These are phyloP conservation scores for Promerops cafer DNA, from an alignment of 2,113 vertebrate species.

Conservation along the genomic window DNA sequence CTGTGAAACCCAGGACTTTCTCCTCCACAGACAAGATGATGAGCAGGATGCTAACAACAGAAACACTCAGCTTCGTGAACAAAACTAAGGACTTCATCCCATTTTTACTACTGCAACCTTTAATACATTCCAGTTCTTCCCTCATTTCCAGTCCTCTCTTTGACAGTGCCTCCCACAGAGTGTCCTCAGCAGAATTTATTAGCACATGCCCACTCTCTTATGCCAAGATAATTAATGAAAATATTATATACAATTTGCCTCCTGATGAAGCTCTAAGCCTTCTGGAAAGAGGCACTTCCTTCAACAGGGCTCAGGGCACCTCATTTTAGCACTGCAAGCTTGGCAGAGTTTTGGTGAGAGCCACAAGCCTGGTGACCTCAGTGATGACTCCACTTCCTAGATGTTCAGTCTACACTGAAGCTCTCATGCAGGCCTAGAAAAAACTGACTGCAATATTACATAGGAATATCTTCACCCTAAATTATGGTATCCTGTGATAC, in stretches of 20 bases:
- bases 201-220: background rate
- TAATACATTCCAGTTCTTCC: background rate
- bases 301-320: background rate
- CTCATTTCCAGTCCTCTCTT: background rate
- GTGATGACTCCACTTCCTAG: background rate
- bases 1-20: background rate
- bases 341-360: background rate
- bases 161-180: background rate
- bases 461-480: background rate
- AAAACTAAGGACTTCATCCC: background rate
- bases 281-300: background rate
- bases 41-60: background rate
- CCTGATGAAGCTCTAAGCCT: background rate
- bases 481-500: background rate
- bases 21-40: background rate
- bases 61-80: background rate
- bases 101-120: background rate
- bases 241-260: background rate
- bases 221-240: constrained; percentile 5
- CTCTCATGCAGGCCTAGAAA: background rate
- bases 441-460: background rate
- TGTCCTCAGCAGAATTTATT: background rate
- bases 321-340: background rate
- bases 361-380: background rate
- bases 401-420: background rate